Base-by-base conservation (phyloP, 2,113 vertebrate genomes). In the Xenopus borealis region DNA sequence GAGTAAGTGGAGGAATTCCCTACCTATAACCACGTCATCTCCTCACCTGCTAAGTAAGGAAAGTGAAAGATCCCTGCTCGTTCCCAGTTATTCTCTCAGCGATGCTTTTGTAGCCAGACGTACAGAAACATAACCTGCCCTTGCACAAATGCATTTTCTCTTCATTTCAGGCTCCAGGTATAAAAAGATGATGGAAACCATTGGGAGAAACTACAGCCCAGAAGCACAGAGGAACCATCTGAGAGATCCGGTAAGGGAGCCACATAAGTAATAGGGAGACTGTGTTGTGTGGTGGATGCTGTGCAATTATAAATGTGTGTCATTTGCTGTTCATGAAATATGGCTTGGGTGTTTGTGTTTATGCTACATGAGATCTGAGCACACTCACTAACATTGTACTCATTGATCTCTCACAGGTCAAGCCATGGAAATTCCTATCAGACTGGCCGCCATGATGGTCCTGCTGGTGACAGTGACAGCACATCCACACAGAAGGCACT, bases 371-470 rank as follows among this genome's bases (percentile, higher is more conserved):
- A 40, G 33, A 40, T 6, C 23, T 40, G 33, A 40, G 33, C 5
- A 40, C 53, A 40, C 7, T 55, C 14, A n/a, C 12, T 55, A n/a
- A n/a, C 4, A n/a, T 40, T 40, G 53, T 12, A 50, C 14, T 50
- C 47, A 13, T 12, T 50, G 14, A 50, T 50, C 47, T 16, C 47
- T 3, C 33, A n/a, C 62, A 64, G 62, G 62, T 44, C 3, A 46
- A 47, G 10, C 62, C 50, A 72, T 72, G 71, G 62, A 72, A 47
- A 55, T n/a, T 55, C 17, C 14, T n/a, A 65, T 65, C 62, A 72
- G 47, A 72, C 50, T 72, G 62, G 27, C 64, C 61, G 30, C 20
- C 47, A 10, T 72, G 47, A 44, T 18, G 18, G 14, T 72, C 40
- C n/a, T 72, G 16, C 23, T 72, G 27, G 66, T 23, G 46, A 16